Percentiles rank a stretch among this genome's conserved stretches.
phyloP scores from a whole-genome alignment of 23 tunicate species.

The Ascidia mentula region DNA sequence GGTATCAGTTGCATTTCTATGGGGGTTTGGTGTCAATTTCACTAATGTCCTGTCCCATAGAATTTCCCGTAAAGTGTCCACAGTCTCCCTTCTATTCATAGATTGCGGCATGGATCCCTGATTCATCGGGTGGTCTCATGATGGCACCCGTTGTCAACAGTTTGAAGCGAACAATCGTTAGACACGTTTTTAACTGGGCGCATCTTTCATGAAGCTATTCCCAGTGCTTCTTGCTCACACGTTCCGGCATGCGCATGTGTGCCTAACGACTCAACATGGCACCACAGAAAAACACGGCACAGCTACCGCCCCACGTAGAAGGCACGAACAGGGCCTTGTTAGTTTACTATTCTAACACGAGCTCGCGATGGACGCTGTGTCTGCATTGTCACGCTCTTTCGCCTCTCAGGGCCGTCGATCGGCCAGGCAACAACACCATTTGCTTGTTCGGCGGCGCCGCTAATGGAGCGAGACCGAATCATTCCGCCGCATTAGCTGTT shows the following conservation, averaged over 20 bases:
- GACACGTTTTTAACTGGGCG: not conserved
- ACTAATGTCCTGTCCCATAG: no score
- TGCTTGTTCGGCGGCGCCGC: constrained; percentile 2
- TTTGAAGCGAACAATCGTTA: not conserved
- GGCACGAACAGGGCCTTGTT: no score
- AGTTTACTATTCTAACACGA: no score
- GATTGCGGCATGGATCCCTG: no score
- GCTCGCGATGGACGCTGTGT: no score
- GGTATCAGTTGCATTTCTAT: no score
- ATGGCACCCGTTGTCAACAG: not conserved
- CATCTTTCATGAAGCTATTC: not conserved
- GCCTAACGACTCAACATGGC: not conserved
- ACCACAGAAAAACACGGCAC: not conserved
- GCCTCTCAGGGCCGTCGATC: not conserved
- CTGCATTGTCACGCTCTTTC: constrained; percentile 2
- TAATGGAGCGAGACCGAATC: not conserved
- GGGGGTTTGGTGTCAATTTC: no score
- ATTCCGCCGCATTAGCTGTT: not conserved
- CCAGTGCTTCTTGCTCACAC: not conserved
- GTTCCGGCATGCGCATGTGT: not conserved
- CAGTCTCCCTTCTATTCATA: no score
- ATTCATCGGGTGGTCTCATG: no score
- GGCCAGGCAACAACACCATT: constrained; percentile 4
- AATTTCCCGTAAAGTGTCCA: no score
- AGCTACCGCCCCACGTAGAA: not conserved